Percentiles rank a stretch among this genome's conserved stretches.
Evolutionary conservation across 2,797 vertebrate genomes (phyloP).

Genomic region (Amblyopsis hoosieri): DNA sequence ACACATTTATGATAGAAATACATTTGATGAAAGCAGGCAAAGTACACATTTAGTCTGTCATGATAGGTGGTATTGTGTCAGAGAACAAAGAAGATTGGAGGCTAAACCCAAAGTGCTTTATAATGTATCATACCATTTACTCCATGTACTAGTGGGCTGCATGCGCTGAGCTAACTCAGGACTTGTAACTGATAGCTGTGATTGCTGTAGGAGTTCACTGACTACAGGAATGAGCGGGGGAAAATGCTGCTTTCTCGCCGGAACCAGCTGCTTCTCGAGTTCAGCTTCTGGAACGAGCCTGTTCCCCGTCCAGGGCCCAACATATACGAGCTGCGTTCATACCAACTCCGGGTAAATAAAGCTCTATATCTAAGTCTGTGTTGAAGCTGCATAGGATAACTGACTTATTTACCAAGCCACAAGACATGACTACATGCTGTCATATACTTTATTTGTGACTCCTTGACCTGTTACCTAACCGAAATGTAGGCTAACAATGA

Average conservation of each 20-base stretch:
- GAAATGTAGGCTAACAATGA: neutral
- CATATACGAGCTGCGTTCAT: constrained; percentile 94
- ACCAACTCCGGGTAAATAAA: constrained; percentile 87
- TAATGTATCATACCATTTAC: too few relatives aligned
- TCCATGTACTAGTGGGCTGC: too few relatives aligned
- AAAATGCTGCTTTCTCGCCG: constrained; percentile 93
- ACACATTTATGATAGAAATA: too few relatives aligned
- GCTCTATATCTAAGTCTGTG: neutral
- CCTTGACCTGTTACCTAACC: too few relatives aligned
- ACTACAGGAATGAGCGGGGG: constrained; percentile 87
- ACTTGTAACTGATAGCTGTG: constrained; percentile 8
- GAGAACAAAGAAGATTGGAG: too few relatives aligned
- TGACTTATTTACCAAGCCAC: too few relatives aligned
- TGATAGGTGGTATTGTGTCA: too few relatives aligned
- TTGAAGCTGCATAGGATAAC: neutral
- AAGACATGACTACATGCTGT: too few relatives aligned
- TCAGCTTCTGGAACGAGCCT: constrained; percentile 97
- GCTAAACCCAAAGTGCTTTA: too few relatives aligned
- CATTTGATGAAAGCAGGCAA: too few relatives aligned
- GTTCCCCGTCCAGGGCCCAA: constrained; percentile 88
- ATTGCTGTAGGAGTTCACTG: constrained; percentile 81
- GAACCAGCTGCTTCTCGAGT: constrained; percentile 93
- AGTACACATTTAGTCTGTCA: too few relatives aligned
- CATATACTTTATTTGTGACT: too few relatives aligned
- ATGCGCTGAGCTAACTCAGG: neutral